phyloP scores from a whole-genome alignment of 1,140 invertebrate genomes.

The Bombus polaris region DNA sequence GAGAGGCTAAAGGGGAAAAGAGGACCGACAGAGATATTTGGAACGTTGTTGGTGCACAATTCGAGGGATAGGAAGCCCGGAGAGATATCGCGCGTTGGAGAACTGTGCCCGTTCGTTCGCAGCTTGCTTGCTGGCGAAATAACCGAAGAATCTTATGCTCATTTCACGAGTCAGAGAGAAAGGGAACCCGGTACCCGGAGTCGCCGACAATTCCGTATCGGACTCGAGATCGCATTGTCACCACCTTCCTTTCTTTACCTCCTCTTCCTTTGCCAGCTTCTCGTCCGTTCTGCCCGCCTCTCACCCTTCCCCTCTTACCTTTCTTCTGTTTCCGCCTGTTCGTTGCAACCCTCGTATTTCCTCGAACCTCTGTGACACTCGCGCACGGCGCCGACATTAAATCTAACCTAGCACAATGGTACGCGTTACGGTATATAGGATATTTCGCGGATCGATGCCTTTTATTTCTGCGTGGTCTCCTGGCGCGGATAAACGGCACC shows the following conservation, averaged over 20 bases:
- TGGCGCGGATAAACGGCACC: constrained; percentile 43
- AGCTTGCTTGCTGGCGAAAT: constrained; percentile 63
- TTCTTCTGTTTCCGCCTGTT: constrained; percentile 10
- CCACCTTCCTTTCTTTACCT: constrained; percentile 67
- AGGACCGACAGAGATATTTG: constrained; percentile 72
- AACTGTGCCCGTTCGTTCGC: constrained; percentile 15
- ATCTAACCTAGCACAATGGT: constrained; percentile 72
- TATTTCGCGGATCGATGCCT: constrained; percentile 76
- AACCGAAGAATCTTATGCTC: constrained; percentile 73
- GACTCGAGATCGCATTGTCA: constrained; percentile 76
- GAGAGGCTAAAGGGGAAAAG: constrained; percentile 41
- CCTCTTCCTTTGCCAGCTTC: constrained; percentile 25
- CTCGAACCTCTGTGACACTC: constrained; percentile 68
- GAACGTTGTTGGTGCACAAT: constrained; percentile 71
- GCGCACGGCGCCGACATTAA: constrained; percentile 65
- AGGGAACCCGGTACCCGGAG: constrained; percentile 53
- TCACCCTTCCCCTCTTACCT: constrained; percentile 8
- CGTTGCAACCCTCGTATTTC: constrained; percentile 60
- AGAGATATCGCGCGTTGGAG: constrained; percentile 64
- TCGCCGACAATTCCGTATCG: constrained; percentile 73
- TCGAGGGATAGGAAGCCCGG: constrained; percentile 63
- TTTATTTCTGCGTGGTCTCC: constrained; percentile 62
- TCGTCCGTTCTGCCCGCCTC: constrained; percentile 42
- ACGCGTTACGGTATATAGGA: constrained; percentile 71
- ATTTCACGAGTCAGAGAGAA: constrained; percentile 70